Conservation (phyloP, 2,888 invertebrate genomes). For the Ligdia adustata region DNA sequence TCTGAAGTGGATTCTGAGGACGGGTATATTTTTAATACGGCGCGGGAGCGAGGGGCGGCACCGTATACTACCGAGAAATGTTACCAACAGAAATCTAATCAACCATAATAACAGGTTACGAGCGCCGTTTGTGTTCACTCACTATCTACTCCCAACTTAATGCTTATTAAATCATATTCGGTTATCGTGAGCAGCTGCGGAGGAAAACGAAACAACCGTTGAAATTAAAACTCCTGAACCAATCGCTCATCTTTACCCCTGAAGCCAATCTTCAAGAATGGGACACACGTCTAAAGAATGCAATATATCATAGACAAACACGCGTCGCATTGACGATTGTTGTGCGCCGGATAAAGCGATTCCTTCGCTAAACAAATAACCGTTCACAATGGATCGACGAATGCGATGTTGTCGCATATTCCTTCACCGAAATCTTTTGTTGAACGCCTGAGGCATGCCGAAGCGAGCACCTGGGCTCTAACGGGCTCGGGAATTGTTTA, state of each 20-base stretch:
- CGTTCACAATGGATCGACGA: slow-evolving; percentile 61
- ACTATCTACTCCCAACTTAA: slow-evolving; percentile 74
- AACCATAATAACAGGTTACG: slow-evolving; percentile 83
- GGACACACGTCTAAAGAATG: slow-evolving; percentile 58
- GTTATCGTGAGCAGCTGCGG: slow-evolving; percentile 64
- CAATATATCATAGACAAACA: slow-evolving; percentile 76
- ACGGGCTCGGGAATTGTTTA: slow-evolving; percentile 69
- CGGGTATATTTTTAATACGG: slow-evolving; percentile 81
- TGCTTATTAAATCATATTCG: slow-evolving; percentile 81
- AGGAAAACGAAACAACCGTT: slow-evolving; percentile 45
- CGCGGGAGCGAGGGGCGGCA: slow-evolving; percentile 82
- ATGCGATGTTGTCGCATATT: slow-evolving; percentile 64
- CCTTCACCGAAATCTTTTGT: slow-evolving; percentile 80
- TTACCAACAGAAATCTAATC: slow-evolving; percentile 84
- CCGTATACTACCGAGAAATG: slow-evolving; percentile 82
- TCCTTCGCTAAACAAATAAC: slow-evolving; percentile 70
- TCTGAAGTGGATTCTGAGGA: slow-evolving; percentile 74
- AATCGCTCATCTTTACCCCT: slow-evolving; percentile 49
- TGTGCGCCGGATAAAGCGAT: slow-evolving; percentile 62
- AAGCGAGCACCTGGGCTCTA: slow-evolving; percentile 74
- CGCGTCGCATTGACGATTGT: slow-evolving; percentile 54
- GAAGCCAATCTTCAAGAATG: slow-evolving; percentile 50
- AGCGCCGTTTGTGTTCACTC: slow-evolving; percentile 78
- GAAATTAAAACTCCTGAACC: slow-evolving; percentile 43
- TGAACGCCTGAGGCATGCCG: slow-evolving; percentile 62